Percentiles rank a stretch among this genome's conserved stretches.
Evolutionary conservation across 2,797 vertebrate species (phyloP).

Genomic region (Gorsachius magnificus): DNA sequence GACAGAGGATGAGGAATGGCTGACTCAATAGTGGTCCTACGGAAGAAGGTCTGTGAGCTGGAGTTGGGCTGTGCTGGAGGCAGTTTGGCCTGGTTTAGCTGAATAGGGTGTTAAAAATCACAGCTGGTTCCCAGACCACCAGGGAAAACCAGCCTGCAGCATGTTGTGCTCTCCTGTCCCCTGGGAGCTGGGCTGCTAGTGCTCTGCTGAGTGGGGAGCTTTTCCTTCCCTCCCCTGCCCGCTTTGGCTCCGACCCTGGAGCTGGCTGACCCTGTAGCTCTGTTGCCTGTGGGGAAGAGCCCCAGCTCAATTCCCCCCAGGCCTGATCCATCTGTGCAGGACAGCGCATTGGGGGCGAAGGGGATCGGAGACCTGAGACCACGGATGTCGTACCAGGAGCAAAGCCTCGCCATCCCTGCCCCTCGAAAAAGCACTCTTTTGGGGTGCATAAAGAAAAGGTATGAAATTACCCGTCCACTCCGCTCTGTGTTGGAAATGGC

Average conservation of each 20-base stretch:
- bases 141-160: neutral
- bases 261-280: neutral
- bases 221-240: neutral
- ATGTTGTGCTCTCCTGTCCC: neutral
- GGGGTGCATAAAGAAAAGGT: neutral
- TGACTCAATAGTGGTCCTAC: neutral
- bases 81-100: neutral
- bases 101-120: neutral
- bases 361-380: fast-evolving
- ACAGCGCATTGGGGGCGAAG: fast-evolving
- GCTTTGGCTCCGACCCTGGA: fast-evolving
- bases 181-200: neutral
- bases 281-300: neutral
- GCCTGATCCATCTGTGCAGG: fast-evolving
- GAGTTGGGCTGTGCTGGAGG: neutral
- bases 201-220: neutral
- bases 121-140: neutral
- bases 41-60: neutral
- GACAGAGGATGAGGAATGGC: neutral
- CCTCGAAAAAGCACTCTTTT: neutral
- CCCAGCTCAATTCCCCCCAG: neutral
- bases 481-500: neutral
- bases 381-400: neutral
- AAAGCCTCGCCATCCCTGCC: neutral
- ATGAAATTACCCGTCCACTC: fast-evolving